Conservation (phyloP, 2,113 vertebrate genomes). For the Ailuropoda melanoleuca region DNA sequence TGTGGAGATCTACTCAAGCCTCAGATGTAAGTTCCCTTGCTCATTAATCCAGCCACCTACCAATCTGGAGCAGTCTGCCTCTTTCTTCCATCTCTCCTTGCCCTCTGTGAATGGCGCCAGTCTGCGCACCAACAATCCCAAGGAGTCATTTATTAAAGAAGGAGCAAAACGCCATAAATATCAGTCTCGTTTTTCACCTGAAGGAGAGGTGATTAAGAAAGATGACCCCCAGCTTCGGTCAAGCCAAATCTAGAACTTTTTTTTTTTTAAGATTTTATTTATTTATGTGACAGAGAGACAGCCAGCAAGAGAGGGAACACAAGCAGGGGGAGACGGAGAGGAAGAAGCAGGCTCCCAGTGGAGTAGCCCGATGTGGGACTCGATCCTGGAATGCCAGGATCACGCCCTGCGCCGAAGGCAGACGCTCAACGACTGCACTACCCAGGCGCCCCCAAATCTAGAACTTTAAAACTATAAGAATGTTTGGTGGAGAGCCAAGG, state of each 20-base stretch:
- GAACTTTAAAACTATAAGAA: slow-evolving; percentile 2
- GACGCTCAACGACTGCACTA: no score
- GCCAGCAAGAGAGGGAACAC: no score
- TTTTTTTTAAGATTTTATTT: no score
- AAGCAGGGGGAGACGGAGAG: no score
- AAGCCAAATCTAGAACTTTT: slow-evolving; percentile 12
- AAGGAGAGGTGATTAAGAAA: slow-evolving; percentile 29
- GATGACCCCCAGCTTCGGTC: not conserved
- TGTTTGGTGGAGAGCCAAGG: not conserved
- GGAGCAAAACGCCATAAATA: slow-evolving; percentile 35
- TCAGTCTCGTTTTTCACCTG: slow-evolving; percentile 32
- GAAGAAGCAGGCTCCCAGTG: no score
- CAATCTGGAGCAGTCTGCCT: not conserved
- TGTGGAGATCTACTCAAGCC: not conserved
- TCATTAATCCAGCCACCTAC: not conserved
- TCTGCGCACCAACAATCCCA: not conserved
- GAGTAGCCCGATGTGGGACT: no score
- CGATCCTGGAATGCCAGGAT: no score
- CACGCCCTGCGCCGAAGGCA: no score
- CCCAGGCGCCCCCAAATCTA: no score
- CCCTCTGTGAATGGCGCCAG: not conserved
- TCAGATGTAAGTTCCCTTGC: not conserved
- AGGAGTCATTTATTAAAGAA: slow-evolving; percentile 40
- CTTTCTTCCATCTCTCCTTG: not conserved
- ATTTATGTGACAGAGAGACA: no score